phyloP scores from a whole-genome alignment of 2,888 invertebrate genomes.

The Drosophila affinis region DNA sequence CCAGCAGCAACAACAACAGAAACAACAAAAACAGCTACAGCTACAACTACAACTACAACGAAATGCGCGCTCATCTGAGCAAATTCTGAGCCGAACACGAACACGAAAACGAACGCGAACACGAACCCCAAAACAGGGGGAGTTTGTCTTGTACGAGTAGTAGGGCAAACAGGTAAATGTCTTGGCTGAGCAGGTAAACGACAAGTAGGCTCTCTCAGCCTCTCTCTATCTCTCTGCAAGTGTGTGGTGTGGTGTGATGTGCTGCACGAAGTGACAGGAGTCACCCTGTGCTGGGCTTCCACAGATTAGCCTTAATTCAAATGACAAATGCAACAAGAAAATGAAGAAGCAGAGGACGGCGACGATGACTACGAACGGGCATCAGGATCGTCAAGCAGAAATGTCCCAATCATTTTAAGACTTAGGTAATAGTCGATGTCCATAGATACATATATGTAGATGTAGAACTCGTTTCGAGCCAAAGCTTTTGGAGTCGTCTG shows the following conservation, averaged over 20 bases:
- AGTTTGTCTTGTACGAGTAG: slow-evolving; percentile 29
- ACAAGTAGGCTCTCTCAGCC: background rate
- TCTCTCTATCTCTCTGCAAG: background rate
- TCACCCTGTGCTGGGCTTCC: slow-evolving; percentile 29
- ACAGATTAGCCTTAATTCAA: slow-evolving; percentile 3
- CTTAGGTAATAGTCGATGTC: background rate
- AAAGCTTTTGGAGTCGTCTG: background rate
- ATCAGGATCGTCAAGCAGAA: background rate
- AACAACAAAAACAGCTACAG: slow-evolving; percentile 3
- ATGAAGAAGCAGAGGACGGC: background rate
- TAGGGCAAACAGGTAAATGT: slow-evolving; percentile 45
- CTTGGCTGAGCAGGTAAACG: slow-evolving; percentile 39
- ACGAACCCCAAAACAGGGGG: slow-evolving; percentile 31
- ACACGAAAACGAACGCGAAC: background rate
- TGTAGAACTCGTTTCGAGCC: background rate
- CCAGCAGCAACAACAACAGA: background rate
- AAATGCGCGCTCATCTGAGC: slow-evolving; percentile 53
- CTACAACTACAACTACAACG: slow-evolving; percentile 21
- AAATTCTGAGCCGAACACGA: slow-evolving; percentile 23
- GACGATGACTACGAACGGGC: background rate
- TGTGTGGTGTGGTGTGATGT: background rate
- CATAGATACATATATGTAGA: no score
- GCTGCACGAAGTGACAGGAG: background rate
- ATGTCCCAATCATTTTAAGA: background rate
- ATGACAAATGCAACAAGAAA: slow-evolving; percentile 19